Evolutionary conservation across 2,113 vertebrate genomes (phyloP).

Genomic region (Recurvirostra avosetta): DNA sequence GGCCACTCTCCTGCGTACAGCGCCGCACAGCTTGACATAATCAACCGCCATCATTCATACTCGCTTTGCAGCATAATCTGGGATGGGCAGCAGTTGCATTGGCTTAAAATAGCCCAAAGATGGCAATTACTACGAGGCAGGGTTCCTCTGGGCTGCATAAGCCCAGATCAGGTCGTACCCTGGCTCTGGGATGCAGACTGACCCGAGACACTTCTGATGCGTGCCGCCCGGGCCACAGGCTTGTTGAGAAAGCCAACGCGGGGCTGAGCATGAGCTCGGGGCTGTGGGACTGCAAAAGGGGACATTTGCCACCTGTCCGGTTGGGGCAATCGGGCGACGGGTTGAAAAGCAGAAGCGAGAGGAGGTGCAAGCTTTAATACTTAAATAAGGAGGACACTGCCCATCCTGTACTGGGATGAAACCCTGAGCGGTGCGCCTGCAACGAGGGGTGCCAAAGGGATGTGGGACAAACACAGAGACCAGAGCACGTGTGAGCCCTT

Average conservation of each 20-base stretch:
- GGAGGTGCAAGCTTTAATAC: background rate
- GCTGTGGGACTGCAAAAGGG: background rate
- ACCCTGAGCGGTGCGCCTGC: background rate
- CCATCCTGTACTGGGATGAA: background rate
- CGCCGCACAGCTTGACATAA: background rate
- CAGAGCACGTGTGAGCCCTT: background rate
- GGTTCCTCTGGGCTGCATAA: background rate
- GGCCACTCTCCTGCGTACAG: background rate
- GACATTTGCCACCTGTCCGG: background rate
- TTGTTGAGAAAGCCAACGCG: background rate
- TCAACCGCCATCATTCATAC: background rate
- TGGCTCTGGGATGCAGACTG: background rate
- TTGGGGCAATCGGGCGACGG: background rate
- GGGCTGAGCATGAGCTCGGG: background rate
- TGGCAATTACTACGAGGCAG: background rate
- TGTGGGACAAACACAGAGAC: fast-evolving
- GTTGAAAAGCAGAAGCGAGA: background rate
- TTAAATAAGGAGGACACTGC: fast-evolving
- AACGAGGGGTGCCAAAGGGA: background rate
- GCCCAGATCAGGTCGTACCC: background rate
- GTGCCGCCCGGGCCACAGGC: background rate
- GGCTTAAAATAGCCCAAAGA: background rate
- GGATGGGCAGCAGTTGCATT: background rate
- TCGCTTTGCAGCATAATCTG: background rate
- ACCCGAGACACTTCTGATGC: background rate